These are phyloP conservation scores for Protobothrops mucrosquamatus DNA, from an alignment of 2,113 vertebrate genomes.

Conservation along the genomic window DNA sequence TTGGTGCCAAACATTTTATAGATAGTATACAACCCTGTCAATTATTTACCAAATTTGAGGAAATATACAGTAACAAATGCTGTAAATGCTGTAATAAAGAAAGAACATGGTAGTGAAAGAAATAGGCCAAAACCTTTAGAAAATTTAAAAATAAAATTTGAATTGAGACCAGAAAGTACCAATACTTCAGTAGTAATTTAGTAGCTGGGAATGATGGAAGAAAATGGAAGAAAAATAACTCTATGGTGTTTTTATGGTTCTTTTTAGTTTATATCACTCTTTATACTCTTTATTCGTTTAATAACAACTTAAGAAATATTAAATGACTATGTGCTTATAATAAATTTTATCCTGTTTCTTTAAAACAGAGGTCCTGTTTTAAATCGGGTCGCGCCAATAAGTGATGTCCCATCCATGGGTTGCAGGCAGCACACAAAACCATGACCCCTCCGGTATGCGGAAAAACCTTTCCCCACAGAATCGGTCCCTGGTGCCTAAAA, in stretches of 20 bases:
- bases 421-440: no score
- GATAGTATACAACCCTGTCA: neutral
- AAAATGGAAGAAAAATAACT: neutral
- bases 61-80: neutral
- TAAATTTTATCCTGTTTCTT: neutral
- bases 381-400: no score
- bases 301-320: neutral
- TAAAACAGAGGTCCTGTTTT: no score
- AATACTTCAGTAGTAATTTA: neutral
- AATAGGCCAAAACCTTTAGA: neutral
- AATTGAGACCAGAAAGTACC: neutral
- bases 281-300: neutral
- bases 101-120: neutral
- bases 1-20: neutral
- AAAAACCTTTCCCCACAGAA: no score
- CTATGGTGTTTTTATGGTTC: neutral
- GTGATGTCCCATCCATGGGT: no score
- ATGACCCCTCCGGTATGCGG: fast-evolving
- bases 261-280: neutral
- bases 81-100: neutral
- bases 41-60: neutral
- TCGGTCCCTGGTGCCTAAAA: no score
- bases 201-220: neutral
- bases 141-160: neutral
- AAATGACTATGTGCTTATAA: neutral